Percentiles rank a stretch among this genome's conserved stretches.
phyloP scores from a whole-genome alignment of 2,113 vertebrate species.

The Thymallus thymallus region DNA sequence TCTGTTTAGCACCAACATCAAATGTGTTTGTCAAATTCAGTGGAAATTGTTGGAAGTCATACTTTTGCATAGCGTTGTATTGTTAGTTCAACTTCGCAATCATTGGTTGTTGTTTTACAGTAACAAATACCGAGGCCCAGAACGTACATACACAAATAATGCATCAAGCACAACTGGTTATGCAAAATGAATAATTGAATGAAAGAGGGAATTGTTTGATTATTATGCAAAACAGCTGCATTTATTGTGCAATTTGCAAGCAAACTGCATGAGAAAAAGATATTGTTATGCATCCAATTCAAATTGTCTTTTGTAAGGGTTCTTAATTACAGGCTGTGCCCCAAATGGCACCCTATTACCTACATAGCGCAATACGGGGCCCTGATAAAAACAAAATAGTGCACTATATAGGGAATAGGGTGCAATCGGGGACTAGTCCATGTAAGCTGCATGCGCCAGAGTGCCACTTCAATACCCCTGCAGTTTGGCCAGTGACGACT shows the following conservation, averaged over 20 bases:
- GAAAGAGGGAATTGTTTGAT: background rate
- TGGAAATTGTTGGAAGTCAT: no score
- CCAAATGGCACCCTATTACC: no score
- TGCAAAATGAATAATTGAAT: background rate
- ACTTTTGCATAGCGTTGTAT: no score
- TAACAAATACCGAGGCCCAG: no score
- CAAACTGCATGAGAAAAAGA: background rate
- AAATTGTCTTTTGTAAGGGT: background rate
- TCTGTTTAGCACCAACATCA: no score
- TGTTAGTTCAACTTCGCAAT: no score
- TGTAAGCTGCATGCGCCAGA: background rate
- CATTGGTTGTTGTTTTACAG: no score
- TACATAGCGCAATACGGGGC: no score
- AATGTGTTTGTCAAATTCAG: no score
- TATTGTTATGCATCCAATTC: background rate
- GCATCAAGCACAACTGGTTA: no score
- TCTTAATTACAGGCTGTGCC: background rate
- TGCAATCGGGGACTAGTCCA: background rate
- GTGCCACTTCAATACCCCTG: background rate
- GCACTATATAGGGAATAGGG: background rate
- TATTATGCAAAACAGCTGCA: background rate
- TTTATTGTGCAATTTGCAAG: background rate
- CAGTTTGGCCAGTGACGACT: conserved; percentile 14
- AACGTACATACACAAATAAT: no score
- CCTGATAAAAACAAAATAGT: no score